Percentiles rank a stretch among this genome's conserved stretches.
These are phyloP conservation scores for Nasonovia ribisnigri DNA, from an alignment of 2,888 invertebrate genomes.

Conservation along the genomic window DNA sequence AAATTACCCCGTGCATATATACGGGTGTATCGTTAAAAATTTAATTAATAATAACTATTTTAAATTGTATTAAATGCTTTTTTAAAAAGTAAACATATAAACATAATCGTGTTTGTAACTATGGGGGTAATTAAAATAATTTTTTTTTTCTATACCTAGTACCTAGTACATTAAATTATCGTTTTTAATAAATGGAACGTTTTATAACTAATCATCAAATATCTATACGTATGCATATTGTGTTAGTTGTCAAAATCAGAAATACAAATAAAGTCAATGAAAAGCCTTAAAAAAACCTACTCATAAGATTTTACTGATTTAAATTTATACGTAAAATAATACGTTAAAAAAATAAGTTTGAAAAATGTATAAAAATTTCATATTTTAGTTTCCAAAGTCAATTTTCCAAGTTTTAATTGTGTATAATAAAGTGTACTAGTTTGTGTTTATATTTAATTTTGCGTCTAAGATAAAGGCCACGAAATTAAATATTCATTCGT, in stretches of 20 bases:
- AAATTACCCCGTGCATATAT: conserved; percentile 5
- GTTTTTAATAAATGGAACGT: neutral
- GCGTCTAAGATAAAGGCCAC: neutral
- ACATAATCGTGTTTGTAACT: neutral
- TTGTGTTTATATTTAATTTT: conserved; percentile 44
- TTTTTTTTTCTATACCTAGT: neutral
- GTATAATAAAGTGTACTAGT: conserved; percentile 23
- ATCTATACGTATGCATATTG: neutral
- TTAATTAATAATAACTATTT: conserved; percentile 29
- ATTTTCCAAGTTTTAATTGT: conserved; percentile 28
- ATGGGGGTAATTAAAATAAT: neutral
- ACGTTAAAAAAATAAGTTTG: neutral
- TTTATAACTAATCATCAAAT: neutral
- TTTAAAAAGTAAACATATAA: neutral
- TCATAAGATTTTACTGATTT: neutral
- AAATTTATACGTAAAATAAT: neutral
- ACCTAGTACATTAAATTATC: neutral
- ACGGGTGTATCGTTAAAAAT: neutral
- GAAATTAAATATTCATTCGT: neutral
- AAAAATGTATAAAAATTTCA: neutral
- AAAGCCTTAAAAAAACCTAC: neutral
- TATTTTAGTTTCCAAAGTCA: conserved; percentile 42
- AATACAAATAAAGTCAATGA: neutral
- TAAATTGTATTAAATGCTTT: conserved; percentile 26
- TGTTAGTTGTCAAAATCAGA: neutral